Percentiles rank a stretch among this genome's conserved stretches.
phyloP scores from a whole-genome alignment of 2,888 invertebrate species.

The Lymantria dispar region DNA sequence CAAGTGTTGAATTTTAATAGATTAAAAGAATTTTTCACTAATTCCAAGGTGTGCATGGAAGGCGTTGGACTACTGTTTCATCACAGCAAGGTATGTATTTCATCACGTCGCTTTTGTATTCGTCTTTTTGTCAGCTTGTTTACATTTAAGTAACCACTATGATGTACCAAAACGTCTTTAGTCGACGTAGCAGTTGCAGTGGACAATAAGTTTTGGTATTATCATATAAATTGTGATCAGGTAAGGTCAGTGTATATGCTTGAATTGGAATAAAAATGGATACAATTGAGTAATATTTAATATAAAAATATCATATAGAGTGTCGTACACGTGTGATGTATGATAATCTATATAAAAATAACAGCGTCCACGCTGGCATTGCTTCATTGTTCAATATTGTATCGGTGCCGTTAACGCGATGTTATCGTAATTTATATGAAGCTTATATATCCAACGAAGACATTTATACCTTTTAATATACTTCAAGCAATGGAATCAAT shows the following conservation, averaged over 20 bases:
- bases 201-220: slow-evolving; percentile 51
- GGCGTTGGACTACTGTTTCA: slow-evolving; percentile 99
- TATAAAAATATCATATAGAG: slow-evolving; percentile 31
- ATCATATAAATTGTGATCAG: slow-evolving; percentile 47
- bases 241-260: slow-evolving; percentile 77
- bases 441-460: slow-evolving; percentile 59
- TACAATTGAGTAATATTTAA: slow-evolving; percentile 39
- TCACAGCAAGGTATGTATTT: slow-evolving; percentile 96
- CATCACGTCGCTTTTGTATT: slow-evolving; percentile 39
- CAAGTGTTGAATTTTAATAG: neutral
- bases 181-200: slow-evolving; percentile 11
- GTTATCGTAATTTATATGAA: slow-evolving; percentile 50
- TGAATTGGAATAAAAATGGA: slow-evolving; percentile 57
- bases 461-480: slow-evolving; percentile 21
- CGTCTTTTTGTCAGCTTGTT: slow-evolving; percentile 70
- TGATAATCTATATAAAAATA: slow-evolving; percentile 40
- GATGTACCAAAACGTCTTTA: slow-evolving; percentile 58
- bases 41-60: slow-evolving; percentile 95
- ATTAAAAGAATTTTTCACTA: neutral
- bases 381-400: slow-evolving; percentile 71
- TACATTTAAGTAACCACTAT: slow-evolving; percentile 33
- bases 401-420: slow-evolving; percentile 64
- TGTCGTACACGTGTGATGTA: slow-evolving; percentile 44
- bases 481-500: slow-evolving; percentile 17
- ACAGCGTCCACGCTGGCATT: slow-evolving; percentile 52